These are phyloP conservation scores for Toxonevra muliebris DNA, from an alignment of 2,888 invertebrate genomes.

Conservation along the genomic window DNA sequence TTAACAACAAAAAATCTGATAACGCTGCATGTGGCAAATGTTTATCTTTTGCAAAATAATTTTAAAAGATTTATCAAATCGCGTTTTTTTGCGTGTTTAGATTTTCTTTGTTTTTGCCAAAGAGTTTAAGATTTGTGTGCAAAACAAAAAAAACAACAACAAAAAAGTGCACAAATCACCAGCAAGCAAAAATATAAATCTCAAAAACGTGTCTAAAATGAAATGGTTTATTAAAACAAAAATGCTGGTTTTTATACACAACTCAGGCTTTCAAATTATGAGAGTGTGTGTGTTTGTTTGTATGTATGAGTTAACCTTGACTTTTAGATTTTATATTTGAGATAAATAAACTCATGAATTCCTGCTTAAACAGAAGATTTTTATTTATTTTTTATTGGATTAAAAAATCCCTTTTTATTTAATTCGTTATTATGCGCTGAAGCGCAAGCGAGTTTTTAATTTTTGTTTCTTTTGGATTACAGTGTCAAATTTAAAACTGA, in stretches of 20 bases:
- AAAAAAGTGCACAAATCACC: background rate
- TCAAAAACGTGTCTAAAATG: background rate
- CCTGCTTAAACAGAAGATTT: no score
- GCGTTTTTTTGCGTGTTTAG: background rate
- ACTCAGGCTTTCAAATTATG: background rate
- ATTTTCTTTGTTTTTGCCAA: no score
- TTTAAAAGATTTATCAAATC: background rate
- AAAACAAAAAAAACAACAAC: background rate
- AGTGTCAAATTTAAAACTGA: background rate
- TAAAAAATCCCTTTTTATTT: no score
- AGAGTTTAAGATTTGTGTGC: no score
- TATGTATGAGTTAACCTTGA: background rate
- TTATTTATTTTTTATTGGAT: no score
- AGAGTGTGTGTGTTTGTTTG: background rate
- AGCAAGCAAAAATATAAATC: background rate
- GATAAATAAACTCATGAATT: no score
- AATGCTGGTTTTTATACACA: background rate
- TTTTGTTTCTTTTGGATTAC: background rate
- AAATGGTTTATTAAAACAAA: background rate
- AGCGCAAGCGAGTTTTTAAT: no score
- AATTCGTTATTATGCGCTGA: no score
- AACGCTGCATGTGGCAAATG: conserved; percentile 21
- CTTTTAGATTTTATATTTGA: background rate
- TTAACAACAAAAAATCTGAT: conserved; percentile 10
- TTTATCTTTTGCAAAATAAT: background rate